Evolutionary conservation across 2,888 invertebrate genomes (phyloP).

Genomic region (Hirtodrosophila histrioides): DNA sequence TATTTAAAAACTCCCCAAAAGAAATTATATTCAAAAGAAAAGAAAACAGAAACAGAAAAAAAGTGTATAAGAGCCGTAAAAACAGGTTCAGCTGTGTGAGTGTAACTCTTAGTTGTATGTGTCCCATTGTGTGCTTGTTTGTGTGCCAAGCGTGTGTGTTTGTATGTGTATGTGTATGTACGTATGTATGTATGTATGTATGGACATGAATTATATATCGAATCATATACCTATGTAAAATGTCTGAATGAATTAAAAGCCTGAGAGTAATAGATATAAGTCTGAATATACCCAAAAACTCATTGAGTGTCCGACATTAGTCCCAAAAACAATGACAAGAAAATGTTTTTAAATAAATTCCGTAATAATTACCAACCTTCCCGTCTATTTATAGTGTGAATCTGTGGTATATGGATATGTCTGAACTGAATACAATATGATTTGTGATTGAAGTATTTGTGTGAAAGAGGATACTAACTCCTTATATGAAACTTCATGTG

Average conservation of each 20-base stretch:
- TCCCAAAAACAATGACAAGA: slow-evolving; percentile 3
- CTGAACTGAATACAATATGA: slow-evolving; percentile 38
- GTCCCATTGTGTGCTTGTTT: slow-evolving; percentile 1
- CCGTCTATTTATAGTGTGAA: slow-evolving; percentile 55
- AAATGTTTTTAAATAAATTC: slow-evolving; percentile 27
- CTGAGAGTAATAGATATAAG: slow-evolving; percentile 37
- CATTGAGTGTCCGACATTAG: slow-evolving; percentile 24
- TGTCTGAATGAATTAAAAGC: slow-evolving; percentile 28
- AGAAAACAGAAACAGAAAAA: slow-evolving; percentile 10
- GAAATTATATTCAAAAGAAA: slow-evolving; percentile 15
- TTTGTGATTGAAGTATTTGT: slow-evolving; percentile 41
- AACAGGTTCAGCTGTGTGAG: slow-evolving; percentile 10
- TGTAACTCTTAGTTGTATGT: slow-evolving; percentile 28
- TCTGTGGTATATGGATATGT: slow-evolving; percentile 52
- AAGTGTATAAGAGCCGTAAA: neutral
- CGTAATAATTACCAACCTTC: slow-evolving; percentile 20
- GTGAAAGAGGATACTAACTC: slow-evolving; percentile 17
- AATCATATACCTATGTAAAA: neutral
- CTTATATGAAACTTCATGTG: slow-evolving; percentile 52
- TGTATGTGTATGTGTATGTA: slow-evolving; percentile 4
- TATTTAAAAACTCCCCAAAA: neutral
- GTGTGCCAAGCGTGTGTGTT: neutral
- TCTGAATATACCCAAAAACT: slow-evolving; percentile 20
- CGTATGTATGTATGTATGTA: neutral
- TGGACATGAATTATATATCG: neutral